Evolutionary conservation across 1,140 invertebrate species (phyloP).

Genomic region (Goniozus legneri): DNA sequence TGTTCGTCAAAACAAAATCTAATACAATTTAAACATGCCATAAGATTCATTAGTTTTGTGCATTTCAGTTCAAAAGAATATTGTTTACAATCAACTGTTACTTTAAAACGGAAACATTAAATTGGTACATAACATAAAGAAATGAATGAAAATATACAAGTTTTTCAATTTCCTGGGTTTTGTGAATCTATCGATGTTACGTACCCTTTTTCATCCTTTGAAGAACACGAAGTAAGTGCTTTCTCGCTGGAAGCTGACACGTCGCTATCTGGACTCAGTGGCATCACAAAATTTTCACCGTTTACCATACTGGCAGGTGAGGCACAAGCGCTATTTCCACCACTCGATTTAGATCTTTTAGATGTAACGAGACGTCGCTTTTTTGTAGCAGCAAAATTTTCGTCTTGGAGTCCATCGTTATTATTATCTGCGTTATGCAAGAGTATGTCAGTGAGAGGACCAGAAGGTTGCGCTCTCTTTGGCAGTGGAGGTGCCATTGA

Average conservation of each 20-base stretch:
- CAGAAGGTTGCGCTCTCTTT: slow-evolving; percentile 39
- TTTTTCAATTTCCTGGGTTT: too few species aligned
- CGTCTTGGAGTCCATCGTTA: slow-evolving; percentile 32
- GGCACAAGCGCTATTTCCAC: slow-evolving; percentile 13
- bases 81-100: too few species aligned
- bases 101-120: too few species aligned
- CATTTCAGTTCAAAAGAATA: too few species aligned
- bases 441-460: slow-evolving; percentile 41
- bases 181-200: too few species aligned
- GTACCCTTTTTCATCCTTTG: slow-evolving; percentile 48
- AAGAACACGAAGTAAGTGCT: slow-evolving; percentile 24
- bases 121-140: too few species aligned
- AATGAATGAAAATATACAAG: too few species aligned
- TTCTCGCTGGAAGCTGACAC: slow-evolving; percentile 49
- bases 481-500: slow-evolving; percentile 36
- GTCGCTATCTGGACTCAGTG: slow-evolving; percentile 51
- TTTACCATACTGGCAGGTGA: slow-evolving; percentile 35
- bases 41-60: too few species aligned
- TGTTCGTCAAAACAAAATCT: too few species aligned
- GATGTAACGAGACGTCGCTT: slow-evolving; percentile 38
- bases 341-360: slow-evolving; percentile 29
- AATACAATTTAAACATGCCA: too few species aligned
- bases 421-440: slow-evolving; percentile 45
- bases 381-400: slow-evolving; percentile 12
- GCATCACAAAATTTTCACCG: slow-evolving; percentile 49